These are phyloP conservation scores for Emydocephalus ijimae DNA, from an alignment of 2,113 vertebrate genomes.

Conservation along the genomic window DNA sequence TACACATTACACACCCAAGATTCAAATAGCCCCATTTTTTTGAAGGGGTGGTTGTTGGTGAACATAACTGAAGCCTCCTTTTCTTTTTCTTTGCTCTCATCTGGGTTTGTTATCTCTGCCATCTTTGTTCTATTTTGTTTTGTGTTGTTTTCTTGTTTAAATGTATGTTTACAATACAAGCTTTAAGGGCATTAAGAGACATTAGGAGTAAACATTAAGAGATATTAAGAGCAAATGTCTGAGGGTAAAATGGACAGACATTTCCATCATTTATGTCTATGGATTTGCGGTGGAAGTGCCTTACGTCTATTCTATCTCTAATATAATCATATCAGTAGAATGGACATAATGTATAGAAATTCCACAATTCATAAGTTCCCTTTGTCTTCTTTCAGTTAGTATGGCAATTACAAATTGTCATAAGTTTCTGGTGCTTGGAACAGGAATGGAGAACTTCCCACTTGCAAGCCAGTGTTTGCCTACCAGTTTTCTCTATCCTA, in stretches of 20 bases:
- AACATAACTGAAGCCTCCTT: not conserved
- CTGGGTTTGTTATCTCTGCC: not conserved
- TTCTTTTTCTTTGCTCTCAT: not conserved
- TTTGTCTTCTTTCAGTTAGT: not conserved
- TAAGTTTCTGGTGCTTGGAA: not conserved
- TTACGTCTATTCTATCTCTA: not conserved
- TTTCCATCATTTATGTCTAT: not conserved
- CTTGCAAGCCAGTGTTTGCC: not conserved
- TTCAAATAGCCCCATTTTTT: not conserved
- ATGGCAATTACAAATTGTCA: not conserved
- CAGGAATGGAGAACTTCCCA: not conserved
- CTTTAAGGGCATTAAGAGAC: not conserved
- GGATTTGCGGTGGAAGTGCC: not conserved
- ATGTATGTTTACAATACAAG: not conserved
- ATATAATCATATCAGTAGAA: not conserved
- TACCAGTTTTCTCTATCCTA: not conserved
- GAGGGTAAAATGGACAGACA: not conserved
- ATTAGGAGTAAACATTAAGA: not conserved
- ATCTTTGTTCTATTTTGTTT: not conserved
- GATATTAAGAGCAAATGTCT: not conserved
- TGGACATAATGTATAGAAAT: not conserved
- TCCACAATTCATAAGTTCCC: not conserved
- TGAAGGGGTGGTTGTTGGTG: not conserved
- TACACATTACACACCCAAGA: not conserved
- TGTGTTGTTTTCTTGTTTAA: not conserved